Base-by-base conservation (phyloP, 1,140 invertebrate species). In the Bicyclus anynana region DNA sequence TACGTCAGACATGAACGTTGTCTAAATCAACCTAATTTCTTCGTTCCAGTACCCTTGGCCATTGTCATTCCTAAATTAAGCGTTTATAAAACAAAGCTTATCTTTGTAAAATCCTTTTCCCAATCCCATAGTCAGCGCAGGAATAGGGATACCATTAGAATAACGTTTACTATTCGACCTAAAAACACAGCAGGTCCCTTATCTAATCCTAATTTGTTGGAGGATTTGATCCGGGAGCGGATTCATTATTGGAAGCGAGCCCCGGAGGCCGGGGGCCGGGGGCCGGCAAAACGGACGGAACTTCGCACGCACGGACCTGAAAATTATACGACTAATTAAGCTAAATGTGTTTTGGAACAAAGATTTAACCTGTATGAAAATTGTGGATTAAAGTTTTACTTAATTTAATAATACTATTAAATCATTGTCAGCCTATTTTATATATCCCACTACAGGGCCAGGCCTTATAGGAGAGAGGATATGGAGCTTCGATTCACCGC, bases 201-300 rank as follows among this genome's bases (percentile, higher is more conserved):
- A 72, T 75, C 72, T 79, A 77, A 81, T 77, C 72, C 66, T 75
- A 81, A 79, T 79, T 79, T 77, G 76, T 75, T 65, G 55, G 69
- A 74, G 74, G 74, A 73, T 70, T 75, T 71, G 64, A 62, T 72
- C 68, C 65, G 59, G 59, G 62, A 63, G 65, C 60, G 59, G 69
- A 72, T 74, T 74, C 69, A 73, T 77, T 80, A 70, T 62, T 69
- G 62, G 61, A 59, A 61, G 62, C 64, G 57, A 62, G 52, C 55
- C 50, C 61, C 21, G 53, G 63, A 65, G 56, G 50, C 51, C 50
- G 54, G 53, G 10, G 53, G 29, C 44, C 50, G 26, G 20, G 35
- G 29, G 27, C 27, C 46, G 48, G 44, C 53, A 16, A 37, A 37
- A 27, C 53, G 52, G 17, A 35, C 35, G 14, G 51, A 65, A 62